Percentiles rank a stretch among this genome's conserved stretches.
phyloP scores from a whole-genome alignment of 2,888 invertebrate genomes.

The Ormia ochracea region DNA sequence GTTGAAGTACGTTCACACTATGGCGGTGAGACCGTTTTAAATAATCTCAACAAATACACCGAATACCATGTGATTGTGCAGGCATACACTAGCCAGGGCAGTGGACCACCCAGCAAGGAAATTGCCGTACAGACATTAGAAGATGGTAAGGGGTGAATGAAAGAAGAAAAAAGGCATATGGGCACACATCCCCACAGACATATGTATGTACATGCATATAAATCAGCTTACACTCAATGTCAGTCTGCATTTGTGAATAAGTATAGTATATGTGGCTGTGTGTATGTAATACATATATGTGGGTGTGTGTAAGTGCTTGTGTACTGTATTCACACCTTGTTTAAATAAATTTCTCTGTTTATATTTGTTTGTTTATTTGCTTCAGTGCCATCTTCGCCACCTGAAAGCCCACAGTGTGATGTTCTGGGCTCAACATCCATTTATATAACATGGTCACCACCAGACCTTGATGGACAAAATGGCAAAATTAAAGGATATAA shows the following conservation, averaged over 20 bases:
- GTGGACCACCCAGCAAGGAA: conserved; percentile 89
- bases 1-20: conserved; percentile 86
- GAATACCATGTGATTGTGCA: conserved; percentile 90
- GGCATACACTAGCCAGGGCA: conserved; percentile 91
- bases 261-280: no score
- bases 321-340: conserved; percentile 8
- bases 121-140: conserved; percentile 88
- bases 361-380: conserved; percentile 3
- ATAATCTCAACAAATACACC: conserved; percentile 86
- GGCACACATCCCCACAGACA: background rate
- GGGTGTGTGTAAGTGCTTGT: background rate
- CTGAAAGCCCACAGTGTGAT: conserved; percentile 88
- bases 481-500: conserved; percentile 91
- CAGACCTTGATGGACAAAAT: conserved; percentile 87
- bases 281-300: background rate
- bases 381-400: conserved; percentile 89
- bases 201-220: background rate
- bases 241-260: no score
- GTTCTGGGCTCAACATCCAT: conserved; percentile 90
- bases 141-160: conserved; percentile 81
- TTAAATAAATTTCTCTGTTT: background rate
- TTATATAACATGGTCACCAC: conserved; percentile 91
- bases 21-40: conserved; percentile 82
- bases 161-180: background rate
- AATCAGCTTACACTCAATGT: conserved; percentile 14